These are phyloP conservation scores for Drosophila leontia DNA, from an alignment of 1,140 invertebrate genomes.

Conservation along the genomic window DNA sequence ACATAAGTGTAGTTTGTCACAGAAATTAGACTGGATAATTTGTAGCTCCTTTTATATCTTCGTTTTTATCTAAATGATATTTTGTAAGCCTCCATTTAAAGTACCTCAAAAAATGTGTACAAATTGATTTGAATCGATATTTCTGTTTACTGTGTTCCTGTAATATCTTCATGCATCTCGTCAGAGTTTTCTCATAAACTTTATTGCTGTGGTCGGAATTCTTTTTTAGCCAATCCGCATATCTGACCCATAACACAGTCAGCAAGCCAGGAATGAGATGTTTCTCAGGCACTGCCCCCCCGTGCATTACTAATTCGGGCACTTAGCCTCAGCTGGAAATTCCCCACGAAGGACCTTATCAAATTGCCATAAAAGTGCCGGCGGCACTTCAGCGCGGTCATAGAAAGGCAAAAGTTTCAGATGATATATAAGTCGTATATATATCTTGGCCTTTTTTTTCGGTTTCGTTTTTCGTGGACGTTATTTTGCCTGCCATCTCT, in stretches of 20 bases:
- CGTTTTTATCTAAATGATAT: not conserved
- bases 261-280: conserved; percentile 14
- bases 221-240: conserved; percentile 5
- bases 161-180: not conserved
- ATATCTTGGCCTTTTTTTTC: conserved; percentile 28
- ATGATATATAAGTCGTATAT: conserved; percentile 49
- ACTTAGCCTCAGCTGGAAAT: conserved; percentile 71
- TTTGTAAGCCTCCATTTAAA: not conserved
- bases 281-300: conserved; percentile 9
- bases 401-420: conserved; percentile 59
- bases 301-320: conserved; percentile 65
- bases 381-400: conserved; percentile 47
- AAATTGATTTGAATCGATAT: conserved; percentile 1
- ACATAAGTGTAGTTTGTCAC: not conserved
- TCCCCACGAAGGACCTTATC: conserved; percentile 55
- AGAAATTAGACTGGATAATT: not conserved
- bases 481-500: conserved; percentile 55
- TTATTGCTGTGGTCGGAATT: not conserved
- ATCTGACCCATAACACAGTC: conserved; percentile 23
- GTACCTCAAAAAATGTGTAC: too few relatives aligned
- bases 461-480: conserved; percentile 17
- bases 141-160: not conserved
- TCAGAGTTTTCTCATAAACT: not conserved
- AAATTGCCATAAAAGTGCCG: conserved; percentile 75
- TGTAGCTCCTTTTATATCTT: rapidly evolving